Conservation (phyloP, 2,113 vertebrate genomes). For the Megaceryle maxima region DNA sequence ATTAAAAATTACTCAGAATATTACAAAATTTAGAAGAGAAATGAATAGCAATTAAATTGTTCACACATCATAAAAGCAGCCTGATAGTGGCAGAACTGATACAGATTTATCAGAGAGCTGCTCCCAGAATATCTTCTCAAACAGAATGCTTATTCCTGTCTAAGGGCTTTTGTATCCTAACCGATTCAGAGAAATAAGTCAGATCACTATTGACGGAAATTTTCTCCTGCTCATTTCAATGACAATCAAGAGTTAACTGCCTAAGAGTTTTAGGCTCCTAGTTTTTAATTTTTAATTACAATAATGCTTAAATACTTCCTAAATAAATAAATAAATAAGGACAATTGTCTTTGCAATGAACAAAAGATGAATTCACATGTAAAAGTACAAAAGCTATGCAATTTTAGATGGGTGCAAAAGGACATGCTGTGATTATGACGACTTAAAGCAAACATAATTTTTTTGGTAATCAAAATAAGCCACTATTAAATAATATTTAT, state of each 20-base stretch:
- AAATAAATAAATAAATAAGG: background rate
- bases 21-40: background rate
- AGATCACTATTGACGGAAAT: background rate
- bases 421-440: background rate
- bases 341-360: background rate
- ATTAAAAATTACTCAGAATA: background rate
- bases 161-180: background rate
- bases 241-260: background rate
- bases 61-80: background rate
- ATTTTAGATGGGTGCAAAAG: background rate
- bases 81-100: background rate
- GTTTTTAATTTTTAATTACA: background rate
- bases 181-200: background rate
- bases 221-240: background rate
- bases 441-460: background rate
- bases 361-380: background rate
- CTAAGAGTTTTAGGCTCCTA: background rate
- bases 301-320: background rate
- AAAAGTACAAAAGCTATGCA: background rate
- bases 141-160: background rate
- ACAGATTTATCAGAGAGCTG: background rate
- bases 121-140: background rate
- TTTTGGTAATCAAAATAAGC: background rate
- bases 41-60: background rate
- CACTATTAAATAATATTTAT: background rate